These are phyloP conservation scores for Myotis pilosus DNA, from an alignment of 2,797 vertebrate genomes.

Conservation along the genomic window DNA sequence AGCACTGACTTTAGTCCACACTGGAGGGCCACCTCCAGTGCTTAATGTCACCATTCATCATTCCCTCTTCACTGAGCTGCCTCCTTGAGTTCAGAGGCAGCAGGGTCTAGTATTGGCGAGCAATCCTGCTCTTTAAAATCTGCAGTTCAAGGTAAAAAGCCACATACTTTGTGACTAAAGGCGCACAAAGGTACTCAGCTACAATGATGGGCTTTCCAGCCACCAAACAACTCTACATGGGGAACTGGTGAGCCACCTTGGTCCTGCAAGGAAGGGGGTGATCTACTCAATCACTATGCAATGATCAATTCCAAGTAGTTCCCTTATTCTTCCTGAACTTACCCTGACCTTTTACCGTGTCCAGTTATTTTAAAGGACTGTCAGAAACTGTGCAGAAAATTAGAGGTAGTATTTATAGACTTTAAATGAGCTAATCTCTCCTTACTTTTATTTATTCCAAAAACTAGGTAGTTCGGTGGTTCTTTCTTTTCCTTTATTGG, in stretches of 20 bases:
- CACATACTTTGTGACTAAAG: not conserved
- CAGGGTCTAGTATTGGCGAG: not conserved
- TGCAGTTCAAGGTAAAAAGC: not conserved
- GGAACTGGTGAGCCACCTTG: not conserved
- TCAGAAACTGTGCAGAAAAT: slow-evolving; percentile 46
- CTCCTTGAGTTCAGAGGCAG: not conserved
- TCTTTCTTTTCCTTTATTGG: slow-evolving; percentile 29
- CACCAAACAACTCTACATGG: not conserved
- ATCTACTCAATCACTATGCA: not conserved
- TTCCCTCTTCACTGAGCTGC: not conserved
- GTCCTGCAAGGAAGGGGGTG: not conserved
- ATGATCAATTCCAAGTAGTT: not conserved
- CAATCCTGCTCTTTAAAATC: slow-evolving; percentile 2
- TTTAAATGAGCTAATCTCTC: slow-evolving; percentile 14
- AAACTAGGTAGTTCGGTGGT: not conserved
- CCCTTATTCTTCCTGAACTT: not conserved
- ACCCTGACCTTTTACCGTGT: not conserved
- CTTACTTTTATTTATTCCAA: slow-evolving; percentile 13
- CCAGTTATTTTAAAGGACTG: slow-evolving; percentile 12
- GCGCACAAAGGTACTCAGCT: not conserved
- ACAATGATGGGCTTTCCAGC: not conserved
- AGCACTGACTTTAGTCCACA: not conserved
- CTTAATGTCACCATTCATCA: not conserved
- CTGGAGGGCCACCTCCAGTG: not conserved
- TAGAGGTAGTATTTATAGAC: not conserved